Conservation (phyloP, 2,888 invertebrate species). For the Onthophagus sagittarius region DNA sequence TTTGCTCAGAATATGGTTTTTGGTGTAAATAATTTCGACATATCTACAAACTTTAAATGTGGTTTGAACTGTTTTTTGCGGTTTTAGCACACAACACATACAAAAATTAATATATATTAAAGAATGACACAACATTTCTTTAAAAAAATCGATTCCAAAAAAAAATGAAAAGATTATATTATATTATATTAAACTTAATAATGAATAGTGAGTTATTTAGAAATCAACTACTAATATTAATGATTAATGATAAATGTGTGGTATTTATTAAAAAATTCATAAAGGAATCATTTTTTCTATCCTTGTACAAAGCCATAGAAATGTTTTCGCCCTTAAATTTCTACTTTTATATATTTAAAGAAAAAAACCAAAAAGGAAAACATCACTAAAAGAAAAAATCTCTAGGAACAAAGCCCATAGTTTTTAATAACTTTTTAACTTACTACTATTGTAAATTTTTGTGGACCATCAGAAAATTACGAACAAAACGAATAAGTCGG, state of each 20-base stretch:
- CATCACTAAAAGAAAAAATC: neutral
- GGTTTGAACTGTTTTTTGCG: neutral
- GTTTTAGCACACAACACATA: neutral
- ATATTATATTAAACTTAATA: neutral
- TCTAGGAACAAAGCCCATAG: constrained; percentile 21
- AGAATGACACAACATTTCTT: too few species aligned
- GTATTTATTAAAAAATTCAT: constrained; percentile 8
- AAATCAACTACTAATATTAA: constrained; percentile 1
- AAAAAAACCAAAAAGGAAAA: constrained; percentile 15
- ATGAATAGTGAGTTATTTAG: neutral
- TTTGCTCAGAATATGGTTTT: neutral
- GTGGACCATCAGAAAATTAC: constrained; percentile 39
- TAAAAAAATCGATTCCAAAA: neutral
- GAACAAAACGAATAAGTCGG: constrained; percentile 18
- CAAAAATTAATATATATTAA: too few species aligned
- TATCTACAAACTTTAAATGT: constrained; percentile 1
- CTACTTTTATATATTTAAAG: constrained; percentile 39
- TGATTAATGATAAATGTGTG: constrained; percentile 1
- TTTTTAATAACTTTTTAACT: constrained; percentile 2
- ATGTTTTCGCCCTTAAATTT: constrained; percentile 28
- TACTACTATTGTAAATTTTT: constrained; percentile 40
- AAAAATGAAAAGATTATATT: neutral
- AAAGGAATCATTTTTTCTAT: constrained; percentile 8
- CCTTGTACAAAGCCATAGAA: constrained; percentile 15
- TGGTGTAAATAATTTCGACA: constrained; percentile 11